Evolutionary conservation across 2,797 vertebrate genomes (phyloP), one percentile per base, ranked within the genome.

Genomic region (Benthosema pterotum): DNA sequence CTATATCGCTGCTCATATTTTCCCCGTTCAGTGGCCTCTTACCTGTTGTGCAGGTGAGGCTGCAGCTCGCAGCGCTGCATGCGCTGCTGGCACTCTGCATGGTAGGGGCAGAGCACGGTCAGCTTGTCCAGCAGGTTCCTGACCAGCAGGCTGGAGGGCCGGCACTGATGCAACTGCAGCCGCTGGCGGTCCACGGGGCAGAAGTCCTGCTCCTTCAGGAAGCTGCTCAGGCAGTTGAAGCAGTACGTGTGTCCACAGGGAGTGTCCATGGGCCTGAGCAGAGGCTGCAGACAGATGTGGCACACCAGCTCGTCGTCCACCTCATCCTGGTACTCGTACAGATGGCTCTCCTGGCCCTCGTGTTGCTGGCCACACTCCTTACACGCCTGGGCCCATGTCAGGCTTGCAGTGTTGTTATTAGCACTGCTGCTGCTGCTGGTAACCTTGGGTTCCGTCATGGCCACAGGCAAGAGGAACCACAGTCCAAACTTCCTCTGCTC

Each of bases 201-300:
- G 63, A 98, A 98, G 89, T 81, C 94, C 67, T 96, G 94, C 69
- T 97, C 95, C 57, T 93, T 94, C 87, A 98, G 89, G 82, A 98
- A 98, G 90, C 86, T 97, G 65, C 95, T 94, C 0, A 98, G 90
- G 83, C 96, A 98, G 65, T 90, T 91, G 78, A 92, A 95, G 85
- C 95, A 98, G 69, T 97, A 97, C 0, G 95, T 98, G 82, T 98
- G 96, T 0, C 95, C 95, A 1, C 96, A 98, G 0, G 96, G 96
- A 0, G 96, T 98, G 87, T 98, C 96, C 94, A 97, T 94, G 0
- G 96, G 96, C 64, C 88, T 93, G 66, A 97, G 91, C 53, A 98
- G 83, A 0, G 96, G 95, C 89, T 97, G 95, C 65, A 98, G 92
- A 74, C 96, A 98, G 78, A 97, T 98, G 83, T 97, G 96, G 78